Base-by-base conservation (phyloP, 2,113 vertebrate species). In the Rhagologus leucostigma region DNA sequence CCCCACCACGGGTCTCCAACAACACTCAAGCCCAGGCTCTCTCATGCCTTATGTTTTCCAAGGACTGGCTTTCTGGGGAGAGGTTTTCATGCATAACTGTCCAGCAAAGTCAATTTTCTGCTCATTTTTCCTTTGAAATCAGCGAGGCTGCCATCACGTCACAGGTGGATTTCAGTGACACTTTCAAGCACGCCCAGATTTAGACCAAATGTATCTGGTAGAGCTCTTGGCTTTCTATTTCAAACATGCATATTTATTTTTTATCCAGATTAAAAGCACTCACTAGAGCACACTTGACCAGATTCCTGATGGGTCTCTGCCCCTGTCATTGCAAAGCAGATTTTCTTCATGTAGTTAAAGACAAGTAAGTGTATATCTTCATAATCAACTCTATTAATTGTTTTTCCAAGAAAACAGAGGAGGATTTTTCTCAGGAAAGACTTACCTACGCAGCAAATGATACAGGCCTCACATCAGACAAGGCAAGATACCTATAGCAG, bases 91-190 rank as follows among this genome's bases (percentile, higher is more conserved):
- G 18, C 10, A 1, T 3, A 83, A 21, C 26, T 69, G 55, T 77
- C 68, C 68, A 50, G 71, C 16, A 70, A 89, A 81, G 44, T 35
- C 60, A 55, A 47, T 35, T 84, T 84, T 75, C 92, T 91, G 91
- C 47, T 95, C 69, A 11, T 95, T 94, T 93, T 78, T 75, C 78
- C 84, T 84, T 52, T 47, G 64, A 93, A 89, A 89, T 89, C 89
- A 60, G 39, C 3, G 3, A 55, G 44, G 65, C 90, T 96, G 92
- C 77, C 87, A 89, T 89, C 84, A 75, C 57, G 4, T 75, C 0
- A 0, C 52, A 67, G 69, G 35, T 63, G 67, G 87, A 84, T 56
- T 70, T 92, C 83, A 92, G 53, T 42, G 64, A 80, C 90, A 57
- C 91, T 94, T 94, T 22, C 29, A 82, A 69, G 41, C 55, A 46